Evolutionary conservation across 2,888 invertebrate species (phyloP).

Genomic region (Xestia rhomboidea): DNA sequence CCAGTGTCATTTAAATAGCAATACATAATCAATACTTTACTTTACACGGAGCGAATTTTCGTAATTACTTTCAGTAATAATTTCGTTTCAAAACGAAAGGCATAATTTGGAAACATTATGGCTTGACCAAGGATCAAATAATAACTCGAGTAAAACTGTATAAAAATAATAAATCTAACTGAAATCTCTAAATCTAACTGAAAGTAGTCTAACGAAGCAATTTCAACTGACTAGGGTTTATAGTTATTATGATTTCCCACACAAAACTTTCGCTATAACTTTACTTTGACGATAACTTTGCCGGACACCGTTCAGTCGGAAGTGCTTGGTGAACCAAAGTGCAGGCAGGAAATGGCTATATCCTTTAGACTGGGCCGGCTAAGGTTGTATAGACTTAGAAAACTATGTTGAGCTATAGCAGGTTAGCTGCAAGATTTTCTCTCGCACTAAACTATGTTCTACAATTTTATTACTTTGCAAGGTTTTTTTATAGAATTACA

Average conservation of each 20-base stretch:
- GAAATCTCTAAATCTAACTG: conserved; percentile 1
- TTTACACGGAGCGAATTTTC: not conserved
- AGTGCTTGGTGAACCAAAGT: conserved; percentile 32
- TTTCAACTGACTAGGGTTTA: conserved; percentile 2
- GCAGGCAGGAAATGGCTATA: conserved; percentile 39
- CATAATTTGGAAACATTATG: too few species aligned
- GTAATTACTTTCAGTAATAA: too few species aligned
- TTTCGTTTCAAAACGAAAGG: too few species aligned
- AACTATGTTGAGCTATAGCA: not conserved
- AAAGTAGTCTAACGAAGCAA: conserved; percentile 3
- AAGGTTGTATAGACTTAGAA: not conserved
- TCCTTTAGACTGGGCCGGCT: conserved; percentile 18
- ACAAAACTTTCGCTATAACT: conserved; percentile 51
- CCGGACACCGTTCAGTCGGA: conserved; percentile 30
- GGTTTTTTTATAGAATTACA: not conserved
- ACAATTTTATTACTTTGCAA: too few species aligned
- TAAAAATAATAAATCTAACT: too few species aligned
- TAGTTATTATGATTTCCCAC: conserved; percentile 25
- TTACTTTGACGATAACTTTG: conserved; percentile 44
- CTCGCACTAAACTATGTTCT: not conserved
- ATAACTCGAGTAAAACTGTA: too few species aligned
- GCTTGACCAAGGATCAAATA: too few species aligned
- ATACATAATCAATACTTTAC: not conserved
- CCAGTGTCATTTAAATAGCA: not conserved
- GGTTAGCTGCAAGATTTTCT: not conserved